Evolutionary conservation across 2,113 vertebrate genomes (phyloP).

Genomic region (Hyaena hyaena): DNA sequence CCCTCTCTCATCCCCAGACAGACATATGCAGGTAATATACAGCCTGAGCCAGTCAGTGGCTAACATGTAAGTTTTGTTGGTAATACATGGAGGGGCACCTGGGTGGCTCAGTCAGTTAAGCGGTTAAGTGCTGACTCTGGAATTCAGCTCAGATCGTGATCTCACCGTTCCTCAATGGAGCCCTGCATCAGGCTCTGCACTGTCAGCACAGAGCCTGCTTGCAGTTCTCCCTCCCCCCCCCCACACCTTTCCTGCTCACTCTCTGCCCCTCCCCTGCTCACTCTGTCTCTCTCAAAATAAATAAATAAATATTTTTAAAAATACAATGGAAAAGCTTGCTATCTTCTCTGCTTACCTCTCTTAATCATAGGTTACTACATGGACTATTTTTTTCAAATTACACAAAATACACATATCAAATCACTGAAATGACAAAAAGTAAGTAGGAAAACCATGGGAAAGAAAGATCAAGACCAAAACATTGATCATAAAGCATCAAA

Average conservation of each 20-base stretch:
- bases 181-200: no score
- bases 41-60: not conserved
- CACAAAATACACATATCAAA: not conserved
- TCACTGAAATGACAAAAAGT: not conserved
- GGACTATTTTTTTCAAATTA: not conserved
- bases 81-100: not conserved
- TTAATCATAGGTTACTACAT: not conserved
- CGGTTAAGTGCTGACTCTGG: no score
- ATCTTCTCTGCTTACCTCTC: not conserved
- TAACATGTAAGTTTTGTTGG: not conserved
- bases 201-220: no score
- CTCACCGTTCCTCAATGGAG: no score
- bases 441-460: not conserved
- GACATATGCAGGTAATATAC: not conserved
- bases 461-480: not conserved
- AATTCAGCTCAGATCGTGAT: no score
- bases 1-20: not conserved
- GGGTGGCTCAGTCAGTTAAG: no score
- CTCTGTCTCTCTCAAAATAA: no score
- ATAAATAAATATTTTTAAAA: no score
- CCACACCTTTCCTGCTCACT: no score
- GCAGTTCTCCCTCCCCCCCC: no score
- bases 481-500: not conserved
- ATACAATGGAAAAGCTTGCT: not conserved
- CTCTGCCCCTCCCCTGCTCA: no score